Evolutionary conservation across 2,113 vertebrate species (phyloP).

Genomic region (Oryzias celebensis): DNA sequence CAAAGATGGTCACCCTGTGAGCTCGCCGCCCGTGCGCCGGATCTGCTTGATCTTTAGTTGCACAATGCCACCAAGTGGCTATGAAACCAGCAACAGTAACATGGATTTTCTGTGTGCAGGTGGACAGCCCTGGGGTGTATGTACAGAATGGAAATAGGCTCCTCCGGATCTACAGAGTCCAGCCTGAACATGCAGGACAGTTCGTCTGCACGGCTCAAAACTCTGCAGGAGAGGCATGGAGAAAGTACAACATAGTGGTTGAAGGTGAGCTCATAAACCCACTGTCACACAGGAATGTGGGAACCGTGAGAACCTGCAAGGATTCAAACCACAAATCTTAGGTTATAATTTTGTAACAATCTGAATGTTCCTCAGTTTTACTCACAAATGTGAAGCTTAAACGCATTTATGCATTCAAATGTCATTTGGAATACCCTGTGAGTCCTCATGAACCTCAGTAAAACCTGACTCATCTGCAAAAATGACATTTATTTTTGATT

Average conservation of each 20-base stretch:
- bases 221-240: constrained; percentile 75
- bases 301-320: neutral
- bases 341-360: neutral
- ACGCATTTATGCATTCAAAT: no score
- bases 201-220: constrained; percentile 82
- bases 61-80: constrained; percentile 66
- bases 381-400: no score
- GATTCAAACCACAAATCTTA: neutral
- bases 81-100: constrained; percentile 26
- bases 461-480: neutral
- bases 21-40: constrained; percentile 35
- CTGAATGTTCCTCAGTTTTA: neutral
- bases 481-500: neutral
- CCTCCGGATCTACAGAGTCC: constrained; percentile 79
- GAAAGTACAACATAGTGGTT: constrained; percentile 77
- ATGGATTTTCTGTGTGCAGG: constrained; percentile 59
- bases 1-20: constrained; percentile 81
- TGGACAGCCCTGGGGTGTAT: constrained; percentile 66
- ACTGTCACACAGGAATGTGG: constrained; percentile 3
- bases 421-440: no score
- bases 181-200: constrained; percentile 76
- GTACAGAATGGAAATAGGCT: constrained; percentile 75
- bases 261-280: constrained; percentile 73
- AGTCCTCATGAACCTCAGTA: no score
- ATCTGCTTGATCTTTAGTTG: constrained; percentile 24